Evolutionary conservation across 2,888 invertebrate species (phyloP).

Genomic region (Ichneumon xanthorius): DNA sequence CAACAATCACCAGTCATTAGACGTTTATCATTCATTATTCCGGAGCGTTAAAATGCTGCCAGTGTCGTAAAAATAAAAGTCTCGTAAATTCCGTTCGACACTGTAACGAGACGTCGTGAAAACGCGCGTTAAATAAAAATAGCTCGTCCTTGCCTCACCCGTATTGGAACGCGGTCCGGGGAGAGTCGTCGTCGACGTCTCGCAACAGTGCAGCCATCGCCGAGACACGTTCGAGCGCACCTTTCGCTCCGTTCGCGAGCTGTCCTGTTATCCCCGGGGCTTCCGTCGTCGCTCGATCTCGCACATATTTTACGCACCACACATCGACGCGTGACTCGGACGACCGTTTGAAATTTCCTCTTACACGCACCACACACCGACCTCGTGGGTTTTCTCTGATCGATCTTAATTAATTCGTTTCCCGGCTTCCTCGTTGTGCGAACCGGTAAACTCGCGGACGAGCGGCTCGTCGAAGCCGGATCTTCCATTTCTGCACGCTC

Average conservation of each 20-base stretch:
- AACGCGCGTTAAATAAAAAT: slow-evolving; percentile 37
- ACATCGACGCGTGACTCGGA: not conserved
- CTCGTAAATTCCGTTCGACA: slow-evolving; percentile 6
- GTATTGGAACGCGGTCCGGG: slow-evolving; percentile 44
- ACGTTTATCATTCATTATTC: too few species aligned
- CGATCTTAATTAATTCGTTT: not conserved
- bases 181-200: slow-evolving; percentile 28
- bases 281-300: slow-evolving; percentile 24
- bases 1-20: too few species aligned
- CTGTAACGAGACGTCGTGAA: slow-evolving; percentile 26
- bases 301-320: not conserved
- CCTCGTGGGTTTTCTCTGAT: not conserved
- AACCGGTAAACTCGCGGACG: not conserved
- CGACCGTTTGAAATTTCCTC: not conserved
- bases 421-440: not conserved
- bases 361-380: not conserved
- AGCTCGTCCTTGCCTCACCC: slow-evolving; percentile 62
- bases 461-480: slow-evolving; percentile 17
- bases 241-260: slow-evolving; percentile 58
- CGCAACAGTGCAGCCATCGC: slow-evolving; percentile 49
- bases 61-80: slow-evolving; percentile 19
- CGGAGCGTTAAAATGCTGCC: too few species aligned
- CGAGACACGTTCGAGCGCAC: slow-evolving; percentile 52
- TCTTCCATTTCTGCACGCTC: not conserved
- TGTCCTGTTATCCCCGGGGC: slow-evolving; percentile 39